Base-by-base conservation (phyloP, 2,113 vertebrate species). In the Hiodon alosoides region DNA sequence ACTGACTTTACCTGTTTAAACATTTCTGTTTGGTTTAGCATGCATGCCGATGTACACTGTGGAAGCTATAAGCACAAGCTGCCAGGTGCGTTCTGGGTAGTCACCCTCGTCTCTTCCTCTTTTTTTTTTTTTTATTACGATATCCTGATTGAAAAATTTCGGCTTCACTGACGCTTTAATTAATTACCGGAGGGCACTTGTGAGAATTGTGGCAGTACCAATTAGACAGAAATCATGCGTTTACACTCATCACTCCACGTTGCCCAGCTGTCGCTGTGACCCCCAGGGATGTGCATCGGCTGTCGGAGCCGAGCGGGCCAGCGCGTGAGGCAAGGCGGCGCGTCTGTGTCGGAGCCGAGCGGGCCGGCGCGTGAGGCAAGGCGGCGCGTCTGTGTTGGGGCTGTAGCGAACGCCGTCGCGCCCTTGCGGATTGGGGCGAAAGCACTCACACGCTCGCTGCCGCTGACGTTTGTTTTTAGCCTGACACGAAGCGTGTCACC, bases 81-180 rank as follows among this genome's bases (percentile, higher is more conserved):
- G 85, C 87, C 88, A 89, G 86, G 87, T 87, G 86, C 83, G 87
- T 89, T 89, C 83, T 84, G 87, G 65, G 80, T 77, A 80, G 85
- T 87, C 83, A 88, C 85, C 80, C 81, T 83, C 81, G 86, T 86
- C 82, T 77, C 79, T 86, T 81, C 83, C 60, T 11, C 68, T 77
- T 80, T 81, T 72, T 14, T 52, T 62, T 68, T 82, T 71, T 80
- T 84, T 83, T 48, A 80, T 69, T 60, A 77, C 71, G 61, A 73
- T 75, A 59, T 88, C 85, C 85, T 91, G 89, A 91, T 91, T 91
- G 91, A 91, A 75, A 91, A 90, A 87, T 91, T 90, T 91, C 89
- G 90, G 89, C 89, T 90, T 81, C 81, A 83, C 88, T 86, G 89
- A 81, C 84, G 89, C 86, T 89, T 83, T 91, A 90, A 91, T 91